Conservation (phyloP, 2,888 invertebrate species). For the Lasioglossum morio region DNA sequence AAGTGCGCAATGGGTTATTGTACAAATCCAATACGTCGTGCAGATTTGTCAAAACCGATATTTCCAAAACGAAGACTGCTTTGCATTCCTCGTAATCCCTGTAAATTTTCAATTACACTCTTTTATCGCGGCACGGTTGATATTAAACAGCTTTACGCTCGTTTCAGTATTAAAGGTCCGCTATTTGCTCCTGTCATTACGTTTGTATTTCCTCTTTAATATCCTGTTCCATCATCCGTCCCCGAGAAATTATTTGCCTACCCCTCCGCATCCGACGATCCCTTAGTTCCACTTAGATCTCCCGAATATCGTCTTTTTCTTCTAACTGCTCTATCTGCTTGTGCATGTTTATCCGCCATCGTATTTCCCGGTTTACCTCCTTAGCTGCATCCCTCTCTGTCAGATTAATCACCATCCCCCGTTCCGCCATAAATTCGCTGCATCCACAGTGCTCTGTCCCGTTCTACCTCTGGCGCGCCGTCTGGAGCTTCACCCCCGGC, state of each 20-base stretch:
- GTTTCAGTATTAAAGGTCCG: not conserved
- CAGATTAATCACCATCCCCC: conserved; percentile 26
- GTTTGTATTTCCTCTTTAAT: not conserved
- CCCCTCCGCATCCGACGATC: not conserved
- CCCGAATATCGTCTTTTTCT: not conserved
- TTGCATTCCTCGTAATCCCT: not conserved
- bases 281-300: not conserved
- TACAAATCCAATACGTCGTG: not conserved
- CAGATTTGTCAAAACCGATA: not conserved
- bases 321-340: conserved; percentile 29
- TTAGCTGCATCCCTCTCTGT: conserved; percentile 17
- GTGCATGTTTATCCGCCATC: conserved; percentile 39
- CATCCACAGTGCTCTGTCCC: conserved; percentile 34
- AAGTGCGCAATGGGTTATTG: not conserved
- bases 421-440: conserved; percentile 37
- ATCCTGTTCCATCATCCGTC: not conserved
- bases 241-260: conserved; percentile 25
- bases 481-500: conserved; percentile 64
- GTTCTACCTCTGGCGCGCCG: conserved; percentile 30
- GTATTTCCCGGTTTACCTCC: conserved; percentile 45
- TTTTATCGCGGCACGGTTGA: not conserved
- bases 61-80: not conserved
- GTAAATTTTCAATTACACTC: not conserved
- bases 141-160: not conserved
- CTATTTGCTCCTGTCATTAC: conserved; percentile 5